phyloP scores from a whole-genome alignment of 2,113 vertebrate species.

The Cottus gobio region DNA sequence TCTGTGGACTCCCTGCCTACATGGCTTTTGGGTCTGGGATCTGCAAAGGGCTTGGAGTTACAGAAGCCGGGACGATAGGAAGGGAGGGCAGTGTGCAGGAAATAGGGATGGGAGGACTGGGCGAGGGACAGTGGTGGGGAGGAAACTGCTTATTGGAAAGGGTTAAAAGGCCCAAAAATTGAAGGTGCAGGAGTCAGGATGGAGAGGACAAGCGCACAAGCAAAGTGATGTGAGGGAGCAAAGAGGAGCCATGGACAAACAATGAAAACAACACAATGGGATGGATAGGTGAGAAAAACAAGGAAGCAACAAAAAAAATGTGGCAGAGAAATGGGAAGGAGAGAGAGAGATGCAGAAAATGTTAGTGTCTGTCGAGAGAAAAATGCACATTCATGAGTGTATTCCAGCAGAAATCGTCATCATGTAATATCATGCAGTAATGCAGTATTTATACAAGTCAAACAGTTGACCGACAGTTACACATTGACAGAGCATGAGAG shows the following conservation, averaged over 20 bases:
- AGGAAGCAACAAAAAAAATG: conserved; percentile 54
- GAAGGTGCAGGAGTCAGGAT: conserved; percentile 3
- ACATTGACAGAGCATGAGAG: conserved; percentile 43
- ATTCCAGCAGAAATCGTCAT: conserved; percentile 57
- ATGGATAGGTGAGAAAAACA: conserved; percentile 56
- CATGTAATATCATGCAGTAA: conserved; percentile 53
- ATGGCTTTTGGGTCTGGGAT: conserved; percentile 57
- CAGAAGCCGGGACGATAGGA: conserved; percentile 74
- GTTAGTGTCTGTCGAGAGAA: conserved; percentile 82
- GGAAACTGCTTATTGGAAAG: conserved; percentile 72
- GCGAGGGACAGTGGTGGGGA: conserved; percentile 80
- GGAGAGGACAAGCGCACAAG: conserved; percentile 33
- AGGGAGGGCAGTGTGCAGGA: conserved; percentile 79
- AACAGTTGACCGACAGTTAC: conserved; percentile 48
- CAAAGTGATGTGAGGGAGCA: conserved; percentile 43
- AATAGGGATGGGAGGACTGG: conserved; percentile 77
- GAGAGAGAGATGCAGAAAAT: conserved; percentile 83
- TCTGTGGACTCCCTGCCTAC: conserved; percentile 58
- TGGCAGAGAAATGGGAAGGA: conserved; percentile 77
- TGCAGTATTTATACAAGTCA: conserved; percentile 44
- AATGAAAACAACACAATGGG: conserved; percentile 50
- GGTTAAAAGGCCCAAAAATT: conserved; percentile 27
- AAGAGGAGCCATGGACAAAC: conserved; percentile 55
- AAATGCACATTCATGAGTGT: conserved; percentile 76
- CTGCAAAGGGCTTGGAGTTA: conserved; percentile 56